These are phyloP conservation scores for Crotalus tigris DNA, from an alignment of 2,113 vertebrate genomes.

Conservation along the genomic window DNA sequence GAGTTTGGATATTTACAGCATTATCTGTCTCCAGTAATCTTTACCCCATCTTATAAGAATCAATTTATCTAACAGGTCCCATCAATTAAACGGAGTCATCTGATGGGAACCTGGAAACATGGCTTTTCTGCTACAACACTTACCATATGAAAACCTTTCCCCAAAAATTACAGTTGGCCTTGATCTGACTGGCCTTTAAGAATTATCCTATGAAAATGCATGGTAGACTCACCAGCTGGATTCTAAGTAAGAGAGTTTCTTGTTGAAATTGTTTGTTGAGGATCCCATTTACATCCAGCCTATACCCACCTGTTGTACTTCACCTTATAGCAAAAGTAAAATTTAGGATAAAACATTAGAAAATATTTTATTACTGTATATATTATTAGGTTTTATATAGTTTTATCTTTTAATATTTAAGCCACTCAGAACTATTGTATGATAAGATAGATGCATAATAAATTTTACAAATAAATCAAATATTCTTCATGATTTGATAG, in stretches of 20 bases:
- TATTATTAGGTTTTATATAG: too few relatives aligned
- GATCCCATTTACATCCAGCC: not conserved
- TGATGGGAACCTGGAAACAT: not conserved
- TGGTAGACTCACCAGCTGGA: not conserved
- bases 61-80: not conserved
- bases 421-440: not conserved
- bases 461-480: not conserved
- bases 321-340: not conserved
- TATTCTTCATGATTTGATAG: not conserved
- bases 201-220: not conserved
- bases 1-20: not conserved
- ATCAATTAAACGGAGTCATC: not conserved
- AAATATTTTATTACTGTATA: not conserved
- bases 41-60: not conserved
- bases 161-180: not conserved
- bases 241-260: not conserved
- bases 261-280: not conserved
- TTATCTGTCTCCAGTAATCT: not conserved
- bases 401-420: not conserved
- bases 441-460: not conserved
- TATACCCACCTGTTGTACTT: not conserved
- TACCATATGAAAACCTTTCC: not conserved
- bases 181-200: not conserved
- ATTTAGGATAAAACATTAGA: not conserved
- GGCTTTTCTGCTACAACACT: not conserved